Conservation (phyloP, 1,140 invertebrate species). For the Hylaeus anthracinus region DNA sequence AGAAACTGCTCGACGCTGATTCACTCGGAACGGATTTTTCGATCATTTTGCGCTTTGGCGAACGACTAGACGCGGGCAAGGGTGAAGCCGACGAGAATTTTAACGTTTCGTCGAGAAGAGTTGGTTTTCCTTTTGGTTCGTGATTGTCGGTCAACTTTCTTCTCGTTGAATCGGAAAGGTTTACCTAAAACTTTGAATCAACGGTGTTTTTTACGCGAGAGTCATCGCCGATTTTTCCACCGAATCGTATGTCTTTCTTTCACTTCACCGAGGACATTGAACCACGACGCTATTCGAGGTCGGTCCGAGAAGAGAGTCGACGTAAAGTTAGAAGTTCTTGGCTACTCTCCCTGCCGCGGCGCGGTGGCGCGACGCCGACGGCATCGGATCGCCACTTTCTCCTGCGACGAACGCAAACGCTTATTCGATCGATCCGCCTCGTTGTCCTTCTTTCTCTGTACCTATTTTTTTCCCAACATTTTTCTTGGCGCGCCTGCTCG, state of each 20-base stretch:
- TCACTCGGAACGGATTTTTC: neutral
- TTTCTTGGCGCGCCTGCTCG: neutral
- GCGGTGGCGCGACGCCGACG: neutral
- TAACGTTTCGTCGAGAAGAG: no score
- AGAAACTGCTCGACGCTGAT: neutral
- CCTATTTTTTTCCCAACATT: neutral
- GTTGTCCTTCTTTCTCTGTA: neutral
- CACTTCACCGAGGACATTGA: conserved; percentile 63
- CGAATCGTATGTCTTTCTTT: neutral
- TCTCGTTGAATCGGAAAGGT: no score
- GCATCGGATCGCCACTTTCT: conserved; percentile 69
- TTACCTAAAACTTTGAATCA: no score
- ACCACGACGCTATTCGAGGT: conserved; percentile 71
- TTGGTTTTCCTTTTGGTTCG: no score
- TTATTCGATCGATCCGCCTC: conserved; percentile 36
- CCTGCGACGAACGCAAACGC: conserved; percentile 59
- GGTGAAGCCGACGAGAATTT: no score
- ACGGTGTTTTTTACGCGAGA: no score
- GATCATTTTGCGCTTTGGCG: neutral
- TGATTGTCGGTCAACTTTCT: no score
- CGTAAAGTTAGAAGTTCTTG: conserved; percentile 69
- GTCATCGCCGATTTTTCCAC: no score
- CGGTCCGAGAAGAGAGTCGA: conserved; percentile 64
- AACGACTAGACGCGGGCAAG: no score
- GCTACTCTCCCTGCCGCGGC: conserved; percentile 68